These are phyloP conservation scores for Epizoanthus stellaris DNA, from an alignment of 92 coral and sea anemone genomes.

Conservation along the genomic window DNA sequence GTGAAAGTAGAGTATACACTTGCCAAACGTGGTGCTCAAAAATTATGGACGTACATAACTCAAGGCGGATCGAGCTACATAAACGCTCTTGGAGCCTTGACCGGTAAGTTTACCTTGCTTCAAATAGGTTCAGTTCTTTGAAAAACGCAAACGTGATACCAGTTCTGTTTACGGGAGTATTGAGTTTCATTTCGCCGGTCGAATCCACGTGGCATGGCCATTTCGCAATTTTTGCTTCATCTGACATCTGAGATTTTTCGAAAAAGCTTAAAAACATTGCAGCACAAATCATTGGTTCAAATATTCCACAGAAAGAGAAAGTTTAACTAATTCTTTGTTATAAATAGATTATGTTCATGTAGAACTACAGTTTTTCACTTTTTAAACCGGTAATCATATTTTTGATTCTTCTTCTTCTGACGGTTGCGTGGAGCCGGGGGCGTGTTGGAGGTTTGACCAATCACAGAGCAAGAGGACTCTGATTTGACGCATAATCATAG, in stretches of 20 bases:
- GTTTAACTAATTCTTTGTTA: too few species aligned
- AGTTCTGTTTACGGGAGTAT: conserved; percentile 14
- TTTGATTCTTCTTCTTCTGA: too few species aligned
- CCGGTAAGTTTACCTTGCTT: conserved; percentile 65
- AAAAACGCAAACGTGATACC: neutral
- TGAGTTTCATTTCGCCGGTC: conserved; percentile 10
- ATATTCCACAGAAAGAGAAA: too few species aligned
- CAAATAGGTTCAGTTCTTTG: neutral
- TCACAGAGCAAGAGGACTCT: too few species aligned
- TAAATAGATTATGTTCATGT: too few species aligned
- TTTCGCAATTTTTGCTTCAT: neutral
- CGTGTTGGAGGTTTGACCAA: too few species aligned
- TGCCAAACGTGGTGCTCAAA: conserved; percentile 87
- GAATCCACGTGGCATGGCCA: neutral
- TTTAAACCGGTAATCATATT: too few species aligned
- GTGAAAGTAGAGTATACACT: conserved; percentile 84
- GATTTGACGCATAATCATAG: too few species aligned
- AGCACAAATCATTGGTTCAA: too few species aligned
- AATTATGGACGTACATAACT: conserved; percentile 78
- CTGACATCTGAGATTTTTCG: neutral
- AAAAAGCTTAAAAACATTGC: too few species aligned
- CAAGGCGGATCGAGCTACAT: conserved; percentile 77
- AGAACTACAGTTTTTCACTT: too few species aligned
- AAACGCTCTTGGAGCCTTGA: conserved; percentile 91
- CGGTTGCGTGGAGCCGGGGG: too few species aligned